Base-by-base conservation (phyloP, 2,888 invertebrate genomes). In the Myopa tessellatipennis region DNA sequence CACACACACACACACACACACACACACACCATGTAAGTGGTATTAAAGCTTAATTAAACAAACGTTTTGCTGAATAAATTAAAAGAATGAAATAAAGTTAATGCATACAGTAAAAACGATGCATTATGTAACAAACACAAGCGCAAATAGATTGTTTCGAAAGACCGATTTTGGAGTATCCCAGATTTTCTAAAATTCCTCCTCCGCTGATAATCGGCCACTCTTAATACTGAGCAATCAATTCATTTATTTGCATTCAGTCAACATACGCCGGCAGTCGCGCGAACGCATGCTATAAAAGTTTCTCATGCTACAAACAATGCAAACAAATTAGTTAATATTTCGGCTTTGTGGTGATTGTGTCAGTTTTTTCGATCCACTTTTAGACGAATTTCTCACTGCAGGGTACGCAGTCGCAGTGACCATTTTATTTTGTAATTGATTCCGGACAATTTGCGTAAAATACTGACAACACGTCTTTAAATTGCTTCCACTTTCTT, bases 401-500 rank as follows among this genome's bases (percentile, higher is more conserved):
- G 7, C 45, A 45, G 7, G 45, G 45, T 45, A 55, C 55, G 55
- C 16, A 16, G 10, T 55, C n/a, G 10, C 14, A 55, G 55, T 55
- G 14, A n/a, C 4, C n/a, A 6, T 55, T 55, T n/a, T 55, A n/a
- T 14, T 55, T 55, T 63, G 10, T 63, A 26, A 38, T 65, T 65
- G 65, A 36, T 65, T 65, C 34, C 38, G 10, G 34, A 34, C 14
- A 12, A 38, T 65, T 67, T 67, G 14, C 8, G 16, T 36, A 38
- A 16, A 10, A 16, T 10, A 67, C 38, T 3, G 34, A 26, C 61
- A 4, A 16, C 65, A 36, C 34, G 14, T 60, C 5, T 45, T 45
- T 8, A 70, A 71, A 34, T 50, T 18, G 34, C 34, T 73, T 52
- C 38, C 67, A 74, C 67, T 74, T 74, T 74, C 68, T 68, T 74